phyloP scores from a whole-genome alignment of 2,888 invertebrate species.

The Volucella bombylans region DNA sequence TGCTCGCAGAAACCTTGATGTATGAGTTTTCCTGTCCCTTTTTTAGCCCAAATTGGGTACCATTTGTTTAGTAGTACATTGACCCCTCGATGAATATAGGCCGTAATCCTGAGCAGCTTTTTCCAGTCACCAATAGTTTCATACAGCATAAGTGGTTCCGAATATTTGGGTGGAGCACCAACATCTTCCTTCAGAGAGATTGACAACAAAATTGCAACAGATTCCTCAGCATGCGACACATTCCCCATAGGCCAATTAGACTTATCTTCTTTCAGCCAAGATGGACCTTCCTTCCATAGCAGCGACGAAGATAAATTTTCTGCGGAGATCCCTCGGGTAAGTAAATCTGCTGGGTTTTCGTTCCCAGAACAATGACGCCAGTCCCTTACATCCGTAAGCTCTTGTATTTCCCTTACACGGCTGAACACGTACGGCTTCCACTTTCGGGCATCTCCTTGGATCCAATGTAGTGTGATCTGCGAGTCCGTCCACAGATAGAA shows the following conservation, averaged over 20 bases:
- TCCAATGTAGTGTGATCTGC: constrained; percentile 15
- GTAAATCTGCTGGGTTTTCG: background rate
- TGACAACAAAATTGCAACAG: background rate
- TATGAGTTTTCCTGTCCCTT: no score
- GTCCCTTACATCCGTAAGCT: constrained; percentile 3
- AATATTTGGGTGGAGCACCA: background rate
- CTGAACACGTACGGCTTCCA: constrained; percentile 11
- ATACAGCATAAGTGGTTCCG: constrained; percentile 12
- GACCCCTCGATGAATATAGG: background rate
- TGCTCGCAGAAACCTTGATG: constrained; percentile 8
- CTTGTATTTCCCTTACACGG: constrained; percentile 23
- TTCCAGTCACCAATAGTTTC: constrained; percentile 6
- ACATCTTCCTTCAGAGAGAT: background rate
- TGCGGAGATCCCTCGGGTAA: constrained; percentile 2
- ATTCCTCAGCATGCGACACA: no score
- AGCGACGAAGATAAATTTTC: background rate
- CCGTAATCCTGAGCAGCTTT: background rate
- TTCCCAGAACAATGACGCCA: constrained; percentile 41
- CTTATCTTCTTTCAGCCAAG: no score
- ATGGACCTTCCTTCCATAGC: no score
- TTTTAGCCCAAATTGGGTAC: background rate
- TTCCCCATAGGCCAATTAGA: no score
- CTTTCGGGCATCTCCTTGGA: constrained; percentile 7
- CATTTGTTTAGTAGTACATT: background rate
- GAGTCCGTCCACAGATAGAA: constrained; percentile 31